phyloP scores from a whole-genome alignment of 2,888 invertebrate genomes.

The Ashinkailepas kermadecensis region DNA sequence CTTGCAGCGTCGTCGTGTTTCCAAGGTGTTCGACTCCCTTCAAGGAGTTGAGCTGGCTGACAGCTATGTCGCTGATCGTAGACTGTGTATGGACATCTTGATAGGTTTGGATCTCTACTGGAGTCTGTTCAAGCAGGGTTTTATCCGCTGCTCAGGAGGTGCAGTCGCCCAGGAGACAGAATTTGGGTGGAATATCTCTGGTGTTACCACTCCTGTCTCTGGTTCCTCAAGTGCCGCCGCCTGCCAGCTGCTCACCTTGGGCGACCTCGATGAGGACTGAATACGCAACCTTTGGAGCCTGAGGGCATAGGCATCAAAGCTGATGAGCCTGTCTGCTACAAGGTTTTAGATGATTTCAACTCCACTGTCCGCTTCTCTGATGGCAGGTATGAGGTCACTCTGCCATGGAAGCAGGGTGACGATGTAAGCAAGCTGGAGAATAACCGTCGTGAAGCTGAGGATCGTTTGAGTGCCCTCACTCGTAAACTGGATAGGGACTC shows the following conservation, averaged over 20 bases:
- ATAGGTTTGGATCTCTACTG: too few relatives aligned
- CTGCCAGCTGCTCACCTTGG: not conserved
- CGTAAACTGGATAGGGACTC: not conserved
- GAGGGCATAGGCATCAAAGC: not conserved
- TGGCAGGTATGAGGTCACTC: not conserved
- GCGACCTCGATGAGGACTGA: not conserved
- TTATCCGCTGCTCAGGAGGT: not conserved
- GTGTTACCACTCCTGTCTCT: not conserved
- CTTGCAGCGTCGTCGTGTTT: too few relatives aligned
- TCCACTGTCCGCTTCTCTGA: not conserved
- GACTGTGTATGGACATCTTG: too few relatives aligned
- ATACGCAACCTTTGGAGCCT: not conserved
- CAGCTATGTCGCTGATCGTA: too few relatives aligned
- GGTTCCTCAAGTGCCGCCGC: not conserved
- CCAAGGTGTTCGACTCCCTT: too few relatives aligned
- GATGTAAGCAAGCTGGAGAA: not conserved
- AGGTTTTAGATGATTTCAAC: not conserved
- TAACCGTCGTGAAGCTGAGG: not conserved
- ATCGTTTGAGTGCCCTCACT: not conserved
- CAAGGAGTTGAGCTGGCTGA: too few relatives aligned
- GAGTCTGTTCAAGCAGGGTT: too few relatives aligned
- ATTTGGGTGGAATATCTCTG: not conserved
- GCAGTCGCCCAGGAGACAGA: not conserved
- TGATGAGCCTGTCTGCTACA: not conserved
- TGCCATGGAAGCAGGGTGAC: not conserved